Evolutionary conservation across 2,113 vertebrate genomes (phyloP).

Genomic region (Natator depressus): DNA sequence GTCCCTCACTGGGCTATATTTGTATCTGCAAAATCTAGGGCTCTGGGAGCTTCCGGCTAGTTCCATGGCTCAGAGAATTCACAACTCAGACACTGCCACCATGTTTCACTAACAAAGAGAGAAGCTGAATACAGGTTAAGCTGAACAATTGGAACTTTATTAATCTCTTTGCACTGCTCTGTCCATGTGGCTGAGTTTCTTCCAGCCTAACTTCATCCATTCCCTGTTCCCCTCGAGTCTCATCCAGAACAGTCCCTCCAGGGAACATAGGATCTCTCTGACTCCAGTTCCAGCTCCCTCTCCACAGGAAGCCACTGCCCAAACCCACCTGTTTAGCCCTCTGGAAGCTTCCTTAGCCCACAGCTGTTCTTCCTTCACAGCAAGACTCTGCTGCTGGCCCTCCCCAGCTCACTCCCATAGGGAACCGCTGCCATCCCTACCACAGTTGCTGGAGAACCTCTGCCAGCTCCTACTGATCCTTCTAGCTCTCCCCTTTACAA

Average conservation of each 20-base stretch:
- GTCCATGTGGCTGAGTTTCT: background rate
- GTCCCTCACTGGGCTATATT: background rate
- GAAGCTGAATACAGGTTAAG: background rate
- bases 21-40: background rate
- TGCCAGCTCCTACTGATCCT: background rate
- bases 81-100: background rate
- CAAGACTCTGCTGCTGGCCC: background rate
- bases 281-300: background rate
- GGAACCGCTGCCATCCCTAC: background rate
- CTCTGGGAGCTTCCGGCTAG: background rate
- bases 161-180: background rate
- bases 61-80: background rate
- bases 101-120: background rate
- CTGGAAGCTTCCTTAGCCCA: background rate
- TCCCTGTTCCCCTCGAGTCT: background rate
- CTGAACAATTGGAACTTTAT: background rate
- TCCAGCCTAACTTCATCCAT: background rate
- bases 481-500: background rate
- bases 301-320: background rate
- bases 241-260: background rate
- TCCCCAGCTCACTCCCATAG: background rate
- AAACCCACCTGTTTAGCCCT: background rate
- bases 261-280: background rate
- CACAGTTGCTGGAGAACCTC: background rate
- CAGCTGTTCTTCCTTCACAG: background rate